These are phyloP conservation scores for Diachrysia chrysitis DNA, from an alignment of 2,888 invertebrate genomes.

Conservation along the genomic window DNA sequence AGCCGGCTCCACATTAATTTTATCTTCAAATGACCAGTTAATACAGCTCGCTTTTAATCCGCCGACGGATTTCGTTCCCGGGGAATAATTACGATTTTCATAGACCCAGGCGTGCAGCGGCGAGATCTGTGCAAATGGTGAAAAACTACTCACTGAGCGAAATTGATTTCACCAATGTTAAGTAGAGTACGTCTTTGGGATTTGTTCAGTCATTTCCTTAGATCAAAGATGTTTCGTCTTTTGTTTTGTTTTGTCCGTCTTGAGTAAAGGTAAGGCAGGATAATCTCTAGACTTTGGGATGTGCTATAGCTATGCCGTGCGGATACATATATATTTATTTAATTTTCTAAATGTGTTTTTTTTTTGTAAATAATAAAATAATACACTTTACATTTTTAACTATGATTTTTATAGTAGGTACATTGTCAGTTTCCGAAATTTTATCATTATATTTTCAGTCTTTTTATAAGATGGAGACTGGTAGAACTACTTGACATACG, in stretches of 20 bases:
- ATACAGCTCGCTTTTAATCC: slow-evolving; percentile 70
- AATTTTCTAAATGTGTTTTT: too few species aligned
- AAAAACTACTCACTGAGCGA: slow-evolving; percentile 38
- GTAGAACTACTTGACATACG: too few species aligned
- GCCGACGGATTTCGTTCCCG: slow-evolving; percentile 52
- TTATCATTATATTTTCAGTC: too few species aligned
- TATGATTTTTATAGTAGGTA: too few species aligned
- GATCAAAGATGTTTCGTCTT: slow-evolving; percentile 3
- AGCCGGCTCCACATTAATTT: slow-evolving; percentile 51
- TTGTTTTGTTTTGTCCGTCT: not conserved
- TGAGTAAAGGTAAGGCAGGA: not conserved
- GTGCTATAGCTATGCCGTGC: not conserved
- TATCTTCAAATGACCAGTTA: slow-evolving; percentile 69
- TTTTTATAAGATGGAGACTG: too few species aligned
- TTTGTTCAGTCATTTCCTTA: slow-evolving; percentile 24
- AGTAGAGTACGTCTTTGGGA: slow-evolving; percentile 23
- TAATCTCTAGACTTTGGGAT: not conserved
- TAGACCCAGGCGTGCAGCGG: slow-evolving; percentile 47
- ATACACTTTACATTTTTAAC: too few species aligned
- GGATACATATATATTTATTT: not conserved
- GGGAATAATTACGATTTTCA: slow-evolving; percentile 63
- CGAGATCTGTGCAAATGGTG: slow-evolving; percentile 52
- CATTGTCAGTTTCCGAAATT: too few species aligned
- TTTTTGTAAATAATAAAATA: too few species aligned
- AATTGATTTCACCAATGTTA: slow-evolving; percentile 47